phyloP scores from a whole-genome alignment of 2,797 vertebrate genomes.

The Eulemur mongoz region DNA sequence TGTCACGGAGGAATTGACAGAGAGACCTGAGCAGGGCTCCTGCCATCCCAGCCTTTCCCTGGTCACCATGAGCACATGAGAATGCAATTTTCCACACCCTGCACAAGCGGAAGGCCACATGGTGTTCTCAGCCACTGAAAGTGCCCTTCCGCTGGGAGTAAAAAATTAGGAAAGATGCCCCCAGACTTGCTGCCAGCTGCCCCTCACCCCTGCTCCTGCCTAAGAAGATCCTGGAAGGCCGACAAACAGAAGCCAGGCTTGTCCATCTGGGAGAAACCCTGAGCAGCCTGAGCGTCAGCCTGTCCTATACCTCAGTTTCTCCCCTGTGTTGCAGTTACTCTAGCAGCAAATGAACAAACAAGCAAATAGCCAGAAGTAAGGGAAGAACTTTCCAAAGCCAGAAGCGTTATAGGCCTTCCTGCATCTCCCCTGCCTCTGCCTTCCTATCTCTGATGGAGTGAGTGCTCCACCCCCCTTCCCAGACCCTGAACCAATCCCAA shows the following conservation, averaged over 20 bases:
- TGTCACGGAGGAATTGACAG: conserved; percentile 52
- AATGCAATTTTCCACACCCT: conserved; percentile 52
- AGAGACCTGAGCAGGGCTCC: not conserved
- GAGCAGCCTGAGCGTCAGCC: not conserved
- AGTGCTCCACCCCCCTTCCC: not conserved
- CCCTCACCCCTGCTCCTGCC: not conserved
- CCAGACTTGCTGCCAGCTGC: not conserved
- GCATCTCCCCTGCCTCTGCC: not conserved
- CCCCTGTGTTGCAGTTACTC: not conserved
- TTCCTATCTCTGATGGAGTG: not conserved
- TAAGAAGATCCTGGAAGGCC: not conserved
- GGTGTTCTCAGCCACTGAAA: not conserved
- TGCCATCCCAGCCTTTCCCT: not conserved
- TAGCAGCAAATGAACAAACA: not conserved
- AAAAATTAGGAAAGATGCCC: not conserved
- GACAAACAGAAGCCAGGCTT: not conserved
- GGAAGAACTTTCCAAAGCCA: not conserved
- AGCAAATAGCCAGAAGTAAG: not conserved
- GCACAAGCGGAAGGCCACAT: not conserved
- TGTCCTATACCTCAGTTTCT: not conserved
- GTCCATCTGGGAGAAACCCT: not conserved
- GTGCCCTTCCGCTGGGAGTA: not conserved
- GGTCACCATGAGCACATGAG: not conserved
- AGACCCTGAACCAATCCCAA: not conserved
- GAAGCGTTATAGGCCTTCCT: fast-evolving